These are phyloP conservation scores for Protobothrops mucrosquamatus DNA, from an alignment of 2,113 vertebrate species.

Conservation along the genomic window DNA sequence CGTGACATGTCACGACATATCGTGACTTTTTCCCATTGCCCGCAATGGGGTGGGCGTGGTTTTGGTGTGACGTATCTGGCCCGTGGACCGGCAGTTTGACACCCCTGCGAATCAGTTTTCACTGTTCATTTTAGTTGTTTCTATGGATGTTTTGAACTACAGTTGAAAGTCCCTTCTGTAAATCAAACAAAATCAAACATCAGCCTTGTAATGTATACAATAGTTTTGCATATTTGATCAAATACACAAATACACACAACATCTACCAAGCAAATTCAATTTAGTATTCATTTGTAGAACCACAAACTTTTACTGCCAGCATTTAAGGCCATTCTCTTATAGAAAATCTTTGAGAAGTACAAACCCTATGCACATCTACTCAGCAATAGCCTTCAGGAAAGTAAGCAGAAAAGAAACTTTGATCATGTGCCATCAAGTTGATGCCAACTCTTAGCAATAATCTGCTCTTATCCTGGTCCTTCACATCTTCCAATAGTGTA, in stretches of 20 bases:
- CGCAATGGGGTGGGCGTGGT: no score
- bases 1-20: no score
- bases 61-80: no score
- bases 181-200: slow-evolving; percentile 44
- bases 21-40: no score
- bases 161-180: slow-evolving; percentile 31
- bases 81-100: no score
- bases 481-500: neutral
- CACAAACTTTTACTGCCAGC: slow-evolving; percentile 7
- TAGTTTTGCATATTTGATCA: slow-evolving; percentile 50
- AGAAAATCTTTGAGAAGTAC: neutral
- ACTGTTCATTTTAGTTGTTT: slow-evolving; percentile 54
- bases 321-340: neutral
- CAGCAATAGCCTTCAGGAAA: neutral
- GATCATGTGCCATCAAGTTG: neutral
- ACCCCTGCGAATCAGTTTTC: neutral
- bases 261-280: slow-evolving; percentile 32
- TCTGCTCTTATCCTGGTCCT: neutral
- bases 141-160: slow-evolving; percentile 35
- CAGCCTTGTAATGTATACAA: slow-evolving; percentile 34
- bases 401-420: neutral
- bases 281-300: slow-evolving; percentile 31
- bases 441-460: neutral
- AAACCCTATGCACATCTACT: neutral
- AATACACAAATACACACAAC: slow-evolving; percentile 43